These are phyloP conservation scores for Phainopepla nitens DNA, from an alignment of 2,113 vertebrate species.

Conservation along the genomic window DNA sequence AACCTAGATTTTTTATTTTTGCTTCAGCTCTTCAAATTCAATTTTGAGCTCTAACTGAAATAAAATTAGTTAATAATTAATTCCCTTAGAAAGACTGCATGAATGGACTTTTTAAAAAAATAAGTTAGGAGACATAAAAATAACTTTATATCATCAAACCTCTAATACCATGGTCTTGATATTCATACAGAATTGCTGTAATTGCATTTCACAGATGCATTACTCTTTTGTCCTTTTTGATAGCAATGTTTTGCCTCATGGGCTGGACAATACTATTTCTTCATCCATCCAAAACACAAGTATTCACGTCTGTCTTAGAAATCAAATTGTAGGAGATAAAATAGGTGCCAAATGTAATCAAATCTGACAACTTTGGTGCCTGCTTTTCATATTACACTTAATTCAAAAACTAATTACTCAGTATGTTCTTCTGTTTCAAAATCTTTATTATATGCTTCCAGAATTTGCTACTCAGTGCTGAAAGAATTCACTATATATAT, in stretches of 20 bases:
- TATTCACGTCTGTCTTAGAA: constrained; percentile 26
- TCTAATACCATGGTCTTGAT: not conserved
- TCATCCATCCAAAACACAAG: not conserved
- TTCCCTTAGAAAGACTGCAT: not conserved
- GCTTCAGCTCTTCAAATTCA: not conserved
- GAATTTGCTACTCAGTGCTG: not conserved
- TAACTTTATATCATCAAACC: not conserved
- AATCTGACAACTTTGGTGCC: not conserved
- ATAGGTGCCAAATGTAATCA: not conserved
- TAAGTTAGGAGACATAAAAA: not conserved
- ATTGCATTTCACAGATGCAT: not conserved
- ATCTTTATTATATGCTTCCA: not conserved
- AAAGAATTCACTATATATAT: not conserved
- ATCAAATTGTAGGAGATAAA: constrained; percentile 12
- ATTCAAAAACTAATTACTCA: not conserved
- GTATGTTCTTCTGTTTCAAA: not conserved
- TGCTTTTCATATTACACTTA: not conserved
- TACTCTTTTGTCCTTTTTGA: not conserved
- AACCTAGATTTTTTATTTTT: not conserved
- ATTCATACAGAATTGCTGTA: not conserved
- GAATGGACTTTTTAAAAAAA: not conserved
- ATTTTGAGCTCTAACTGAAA: not conserved
- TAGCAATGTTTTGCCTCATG: not conserved
- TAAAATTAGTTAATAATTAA: constrained; percentile 14
- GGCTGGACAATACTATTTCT: not conserved